These are phyloP conservation scores for Cynodonichthys magdalenae DNA, from an alignment of 2,797 vertebrate species.

Conservation along the genomic window DNA sequence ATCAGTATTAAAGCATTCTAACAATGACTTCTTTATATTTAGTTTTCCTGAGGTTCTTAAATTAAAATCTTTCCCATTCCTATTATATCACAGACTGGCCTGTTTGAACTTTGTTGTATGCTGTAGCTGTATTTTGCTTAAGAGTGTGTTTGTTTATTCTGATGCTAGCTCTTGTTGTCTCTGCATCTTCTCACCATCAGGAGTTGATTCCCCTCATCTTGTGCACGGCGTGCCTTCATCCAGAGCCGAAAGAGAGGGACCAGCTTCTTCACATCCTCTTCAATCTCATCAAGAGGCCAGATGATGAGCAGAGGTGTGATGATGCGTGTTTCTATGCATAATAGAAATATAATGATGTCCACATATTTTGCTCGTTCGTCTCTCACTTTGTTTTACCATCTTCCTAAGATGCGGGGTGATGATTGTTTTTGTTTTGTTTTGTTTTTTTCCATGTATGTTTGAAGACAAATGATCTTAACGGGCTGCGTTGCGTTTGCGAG, in stretches of 20 bases:
- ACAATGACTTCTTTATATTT: constrained; percentile 14
- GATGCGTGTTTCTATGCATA: background rate
- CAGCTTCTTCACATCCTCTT: constrained; percentile 99
- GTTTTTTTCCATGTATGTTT: constrained; percentile 57
- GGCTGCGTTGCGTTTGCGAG: constrained; percentile 97
- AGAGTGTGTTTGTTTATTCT: constrained; percentile 34
- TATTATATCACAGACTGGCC: constrained; percentile 16
- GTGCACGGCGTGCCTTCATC: constrained; percentile 98
- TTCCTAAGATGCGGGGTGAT: background rate
- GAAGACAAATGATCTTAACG: constrained; percentile 97
- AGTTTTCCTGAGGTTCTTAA: constrained; percentile 10
- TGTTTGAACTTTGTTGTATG: constrained; percentile 31
- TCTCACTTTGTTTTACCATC: background rate
- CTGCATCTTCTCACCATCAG: constrained; percentile 66
- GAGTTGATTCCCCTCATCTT: constrained; percentile 98
- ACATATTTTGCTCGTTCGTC: background rate
- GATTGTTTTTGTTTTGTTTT: background rate
- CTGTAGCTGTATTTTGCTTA: background rate
- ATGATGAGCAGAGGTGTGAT: constrained; percentile 94
- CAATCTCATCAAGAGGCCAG: constrained; percentile 97
- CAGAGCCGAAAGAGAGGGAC: constrained; percentile 97
- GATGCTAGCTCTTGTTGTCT: constrained; percentile 34
- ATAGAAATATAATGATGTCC: background rate
- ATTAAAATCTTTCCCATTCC: constrained; percentile 3
- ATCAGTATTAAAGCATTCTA: constrained; percentile 20